phyloP scores from a whole-genome alignment of 1,140 invertebrate genomes.

The Papilio polytes region DNA sequence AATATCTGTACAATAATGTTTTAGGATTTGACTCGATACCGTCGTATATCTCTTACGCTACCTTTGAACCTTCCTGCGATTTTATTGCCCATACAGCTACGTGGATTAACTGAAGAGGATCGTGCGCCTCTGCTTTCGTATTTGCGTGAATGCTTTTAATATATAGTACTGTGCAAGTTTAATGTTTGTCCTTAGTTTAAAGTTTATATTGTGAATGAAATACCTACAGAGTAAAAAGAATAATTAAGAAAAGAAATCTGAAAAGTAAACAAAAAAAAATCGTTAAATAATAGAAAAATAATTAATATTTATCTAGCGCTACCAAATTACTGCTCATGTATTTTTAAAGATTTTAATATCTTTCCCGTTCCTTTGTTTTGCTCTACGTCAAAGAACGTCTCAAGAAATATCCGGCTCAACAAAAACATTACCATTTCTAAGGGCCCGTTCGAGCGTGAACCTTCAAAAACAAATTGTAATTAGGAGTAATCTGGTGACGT shows the following conservation, averaged over 20 bases:
- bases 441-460: conserved; percentile 54
- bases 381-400: conserved; percentile 51
- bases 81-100: conserved; percentile 25
- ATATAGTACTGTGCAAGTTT: background rate
- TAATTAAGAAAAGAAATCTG: too few relatives aligned
- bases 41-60: conserved; percentile 9
- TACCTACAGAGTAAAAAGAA: too few relatives aligned
- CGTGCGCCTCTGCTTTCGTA: background rate
- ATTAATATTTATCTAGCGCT: background rate
- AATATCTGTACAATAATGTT: background rate
- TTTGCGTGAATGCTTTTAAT: conserved; percentile 16
- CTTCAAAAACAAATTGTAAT: conserved; percentile 54
- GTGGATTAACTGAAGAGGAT: conserved; percentile 27
- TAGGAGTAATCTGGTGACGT: conserved; percentile 46
- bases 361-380: conserved; percentile 59
- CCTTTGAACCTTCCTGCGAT: conserved; percentile 14
- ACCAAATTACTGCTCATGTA: background rate
- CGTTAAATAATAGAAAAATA: background rate
- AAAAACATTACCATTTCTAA: conserved; percentile 57
- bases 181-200: background rate
- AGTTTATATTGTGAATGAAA: too few relatives aligned
- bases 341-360: conserved; percentile 36
- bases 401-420: conserved; percentile 51
- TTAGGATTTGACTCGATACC: background rate
- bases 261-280: too few relatives aligned